Base-by-base conservation (phyloP, 2,888 invertebrate species). In the Gandaritis pyraliata region DNA sequence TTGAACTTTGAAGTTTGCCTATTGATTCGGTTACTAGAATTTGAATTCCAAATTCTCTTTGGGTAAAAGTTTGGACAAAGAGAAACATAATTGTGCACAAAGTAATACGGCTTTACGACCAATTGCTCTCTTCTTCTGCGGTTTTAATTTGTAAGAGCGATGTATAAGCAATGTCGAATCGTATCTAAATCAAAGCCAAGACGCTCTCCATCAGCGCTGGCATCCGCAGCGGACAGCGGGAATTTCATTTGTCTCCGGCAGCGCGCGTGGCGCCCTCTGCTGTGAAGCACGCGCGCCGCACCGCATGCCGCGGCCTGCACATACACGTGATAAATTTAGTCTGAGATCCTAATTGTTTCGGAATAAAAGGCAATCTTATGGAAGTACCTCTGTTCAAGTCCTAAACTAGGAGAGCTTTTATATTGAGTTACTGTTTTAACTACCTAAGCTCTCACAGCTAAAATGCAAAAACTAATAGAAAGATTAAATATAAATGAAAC, bases 231-330 rank as follows among this genome's bases (percentile, higher is more conserved):
- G 13, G 36, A 15, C 45, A 57, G 33, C 45, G 18, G 36, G 50
- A 50, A 57, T 57, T 50, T 50, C 18, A 57, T 50, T 50, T 13
- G 10, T 36, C 18, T 23, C 23, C 8, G 47, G 43, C 30, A 41
- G 49, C 30, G 10, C 36, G 43, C 15, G 18, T 4, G 49, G 29
- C 49, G 56, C 55, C 18, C 16, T 23, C 36, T 38, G 23, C 53
- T 45, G 51, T 41, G 52, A 16, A 30, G 55, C 36, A 39, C 15
- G 30, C 57, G 12, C 12, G 33, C 49, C 15, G 18, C 49, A 18
- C 23, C 41, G 29, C 43, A 36, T 46, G 23, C 30, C 43, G 41
- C n/a, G 18, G n/a, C 5, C n/a, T 7, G n/a, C 16, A 16, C 39
- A n/a, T 39, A 1, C 41, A 13, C n/a, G n/a, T n/a, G n/a, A n/a